Evolutionary conservation across 1,140 invertebrate species (phyloP).

Genomic region (Aphidius gifuensis): DNA sequence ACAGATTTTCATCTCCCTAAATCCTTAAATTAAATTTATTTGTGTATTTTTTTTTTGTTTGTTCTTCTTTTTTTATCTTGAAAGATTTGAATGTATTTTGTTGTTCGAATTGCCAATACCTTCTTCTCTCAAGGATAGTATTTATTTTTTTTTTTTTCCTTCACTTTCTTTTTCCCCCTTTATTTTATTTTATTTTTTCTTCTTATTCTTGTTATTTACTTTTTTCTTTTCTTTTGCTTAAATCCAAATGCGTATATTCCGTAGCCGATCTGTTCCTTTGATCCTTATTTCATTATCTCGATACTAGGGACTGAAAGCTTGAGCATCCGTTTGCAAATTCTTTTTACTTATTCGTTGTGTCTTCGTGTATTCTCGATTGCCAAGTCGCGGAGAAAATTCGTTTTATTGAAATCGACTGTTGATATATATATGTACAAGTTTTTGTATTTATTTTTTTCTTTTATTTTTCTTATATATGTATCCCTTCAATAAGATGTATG

Average conservation of each 20-base stretch:
- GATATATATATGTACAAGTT: background rate
- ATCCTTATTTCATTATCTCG: constrained; percentile 54
- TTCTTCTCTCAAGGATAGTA: background rate
- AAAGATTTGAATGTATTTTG: background rate
- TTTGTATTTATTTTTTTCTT: background rate
- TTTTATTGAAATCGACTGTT: constrained; percentile 44
- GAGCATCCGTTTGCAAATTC: constrained; percentile 50
- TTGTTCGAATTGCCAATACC: no score
- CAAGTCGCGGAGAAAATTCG: constrained; percentile 48
- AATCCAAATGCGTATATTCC: constrained; percentile 13
- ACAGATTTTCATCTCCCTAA: background rate
- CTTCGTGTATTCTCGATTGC: constrained; percentile 36
- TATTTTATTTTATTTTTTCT: constrained; percentile 3
- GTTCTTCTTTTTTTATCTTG: background rate
- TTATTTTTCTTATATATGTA: background rate
- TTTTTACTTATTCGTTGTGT: constrained; percentile 27
- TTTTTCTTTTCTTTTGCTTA: background rate
- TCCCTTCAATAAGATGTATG: background rate
- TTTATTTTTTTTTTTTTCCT: constrained; percentile 15
- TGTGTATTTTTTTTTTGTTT: background rate
- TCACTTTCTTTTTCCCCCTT: constrained; percentile 1
- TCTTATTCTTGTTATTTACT: background rate
- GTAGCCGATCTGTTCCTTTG: constrained; percentile 38
- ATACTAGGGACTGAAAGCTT: constrained; percentile 17
- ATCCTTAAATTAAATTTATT: no score